Evolutionary conservation across 2,113 vertebrate genomes (phyloP).

Genomic region (Anoplopoma fimbria): DNA sequence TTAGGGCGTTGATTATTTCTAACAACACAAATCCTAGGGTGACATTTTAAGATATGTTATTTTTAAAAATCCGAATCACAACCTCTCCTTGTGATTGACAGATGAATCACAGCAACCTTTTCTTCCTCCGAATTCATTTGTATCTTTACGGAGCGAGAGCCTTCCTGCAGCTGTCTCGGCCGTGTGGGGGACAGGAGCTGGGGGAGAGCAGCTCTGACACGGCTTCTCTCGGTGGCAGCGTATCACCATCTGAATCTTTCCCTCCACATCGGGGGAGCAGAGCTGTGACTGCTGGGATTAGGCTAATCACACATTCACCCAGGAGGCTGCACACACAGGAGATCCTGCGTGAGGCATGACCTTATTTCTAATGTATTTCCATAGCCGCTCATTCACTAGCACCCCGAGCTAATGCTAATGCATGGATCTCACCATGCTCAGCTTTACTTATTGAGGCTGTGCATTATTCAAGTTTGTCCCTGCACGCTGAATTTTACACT

Average conservation of each 20-base stretch:
- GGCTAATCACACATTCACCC: conserved; percentile 73
- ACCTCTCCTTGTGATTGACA: background rate
- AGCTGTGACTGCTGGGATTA: conserved; percentile 76
- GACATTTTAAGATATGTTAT: background rate
- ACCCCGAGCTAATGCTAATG: conserved; percentile 47
- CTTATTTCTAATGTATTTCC: conserved; percentile 62
- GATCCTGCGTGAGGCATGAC: conserved; percentile 63
- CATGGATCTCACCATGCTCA: conserved; percentile 26
- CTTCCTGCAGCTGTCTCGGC: conserved; percentile 37
- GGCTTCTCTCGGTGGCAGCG: conserved; percentile 42
- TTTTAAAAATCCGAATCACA: background rate
- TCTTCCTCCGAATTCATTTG: conserved; percentile 48
- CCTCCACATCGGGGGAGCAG: conserved; percentile 70
- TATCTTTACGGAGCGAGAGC: conserved; percentile 44
- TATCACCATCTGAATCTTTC: conserved; percentile 69
- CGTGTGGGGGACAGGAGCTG: conserved; percentile 23
- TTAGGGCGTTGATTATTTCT: background rate
- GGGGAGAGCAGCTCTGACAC: conserved; percentile 48
- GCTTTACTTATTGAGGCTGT: conserved; percentile 24
- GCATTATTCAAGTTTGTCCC: conserved; percentile 6
- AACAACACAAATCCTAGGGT: background rate
- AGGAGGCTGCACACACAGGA: conserved; percentile 61
- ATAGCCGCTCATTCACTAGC: conserved; percentile 55
- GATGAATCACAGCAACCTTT: background rate
- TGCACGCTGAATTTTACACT: conserved; percentile 13